phyloP scores from a whole-genome alignment of 2,113 vertebrate genomes.

The Mohoua ochrocephala region DNA sequence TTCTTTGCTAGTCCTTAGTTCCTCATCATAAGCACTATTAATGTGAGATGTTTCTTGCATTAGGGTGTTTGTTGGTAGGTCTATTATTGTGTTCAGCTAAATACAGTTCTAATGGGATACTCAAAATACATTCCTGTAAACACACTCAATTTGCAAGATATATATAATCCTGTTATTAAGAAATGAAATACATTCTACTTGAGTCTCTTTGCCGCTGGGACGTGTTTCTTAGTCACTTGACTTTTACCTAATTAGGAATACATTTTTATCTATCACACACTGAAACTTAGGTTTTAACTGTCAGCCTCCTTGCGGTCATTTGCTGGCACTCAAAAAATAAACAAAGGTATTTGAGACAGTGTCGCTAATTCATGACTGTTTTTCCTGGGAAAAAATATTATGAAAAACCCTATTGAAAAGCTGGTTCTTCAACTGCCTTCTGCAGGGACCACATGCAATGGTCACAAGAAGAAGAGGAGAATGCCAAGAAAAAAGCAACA shows the following conservation, averaged over 20 bases:
- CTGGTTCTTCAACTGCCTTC: not conserved
- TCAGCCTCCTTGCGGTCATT: not conserved
- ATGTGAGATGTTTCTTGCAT: not conserved
- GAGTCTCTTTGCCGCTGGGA: not conserved
- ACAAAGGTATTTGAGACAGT: not conserved
- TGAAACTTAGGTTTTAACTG: not conserved
- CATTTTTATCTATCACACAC: not conserved
- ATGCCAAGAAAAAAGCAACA: conserved; percentile 72
- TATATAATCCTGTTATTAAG: not conserved
- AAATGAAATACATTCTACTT: not conserved
- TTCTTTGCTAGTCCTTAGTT: not conserved
- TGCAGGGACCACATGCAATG: conserved; percentile 91
- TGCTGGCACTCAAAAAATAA: not conserved
- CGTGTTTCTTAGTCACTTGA: not conserved
- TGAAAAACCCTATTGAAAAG: not conserved
- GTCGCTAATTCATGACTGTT: not conserved
- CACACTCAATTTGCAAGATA: not conserved
- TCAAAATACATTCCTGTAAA: not conserved
- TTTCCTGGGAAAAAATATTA: not conserved
- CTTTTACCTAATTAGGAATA: not conserved
- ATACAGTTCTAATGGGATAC: not conserved
- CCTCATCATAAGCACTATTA: not conserved
- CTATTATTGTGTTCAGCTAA: not conserved
- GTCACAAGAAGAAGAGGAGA: conserved; percentile 82
- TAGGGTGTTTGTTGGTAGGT: not conserved